A percentile compares a stretch with the other conserved stretches of the same genome.
These are phyloP conservation scores for zebrafish (Danio rerio) DNA, from an alignment of 2,113 vertebrate species.

Conservation along the genomic window GRCz12tu NC_133182.1:22308501-22309000, in stretches of 20 bases:
- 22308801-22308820: constrained; percentile 75
- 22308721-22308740: constrained; percentile 80
- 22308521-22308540: constrained; percentile 88
- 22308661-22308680: constrained; percentile 84
- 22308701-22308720: constrained; percentile 80
- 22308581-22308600: constrained; percentile 73
- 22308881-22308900: constrained; percentile 81
- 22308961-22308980: constrained; percentile 78
- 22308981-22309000: constrained; percentile 80
- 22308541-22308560: constrained; percentile 80
- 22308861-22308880: constrained; percentile 83
- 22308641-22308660: constrained; percentile 86
- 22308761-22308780: constrained; percentile 83
- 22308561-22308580: constrained; percentile 86
- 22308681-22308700: constrained; percentile 84
- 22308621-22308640: constrained; percentile 86
- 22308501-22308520: constrained; percentile 82
- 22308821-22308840: constrained; percentile 76
- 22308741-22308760: constrained; percentile 81
- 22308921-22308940: constrained; percentile 81
- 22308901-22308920: constrained; percentile 85
- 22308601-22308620: constrained; percentile 70
- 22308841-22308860: constrained; percentile 84
- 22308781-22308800: constrained; percentile 89
- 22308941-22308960: constrained; percentile 73